Base-by-base conservation (phyloP, 2,113 vertebrate species). In the Vulpes ferrilata region DNA sequence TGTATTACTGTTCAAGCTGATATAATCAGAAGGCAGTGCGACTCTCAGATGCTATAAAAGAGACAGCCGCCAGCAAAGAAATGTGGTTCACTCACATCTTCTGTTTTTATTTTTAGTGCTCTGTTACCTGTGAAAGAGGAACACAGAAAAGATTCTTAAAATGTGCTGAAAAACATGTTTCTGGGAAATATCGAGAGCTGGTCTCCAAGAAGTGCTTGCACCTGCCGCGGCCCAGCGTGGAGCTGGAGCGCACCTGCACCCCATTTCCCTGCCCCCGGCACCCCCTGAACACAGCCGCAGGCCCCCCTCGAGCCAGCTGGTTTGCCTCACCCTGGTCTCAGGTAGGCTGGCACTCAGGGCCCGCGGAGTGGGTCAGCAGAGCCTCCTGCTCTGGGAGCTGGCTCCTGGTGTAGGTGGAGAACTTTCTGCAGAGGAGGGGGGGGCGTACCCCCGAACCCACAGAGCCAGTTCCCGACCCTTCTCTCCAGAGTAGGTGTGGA, bases 281-380 rank as follows among this genome's bases (percentile, higher is more conserved):
- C 95, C 97, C 98, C 53, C 71, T 20, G 9, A 79, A 8, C 43
- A 69, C 92, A 15, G 96, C 73, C 27, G 7, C 91, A 43, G 97
- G 90, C 27, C 96, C 97, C n/a, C 30, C 64, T 22, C 76, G 51
- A 73, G 98, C 99, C 22, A 94, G 98, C 90, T 99, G 99, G 99
- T 98, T 99, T 79, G 96, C 98, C 7, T 99, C 99, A 3, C 98
- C 99, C 73, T 99, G 99, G 99, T 99, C 99, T 95, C 99, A 99
- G 99, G 99, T 99, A 98, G 43, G 85, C 59, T 1, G 13, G 7
- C 30, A 1, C 74, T 35, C 0, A 0, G 25, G n/a, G 8, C 22
- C 35, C 12, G 0, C 12, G 17, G 10, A 2, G 48, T 0, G 25
- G 30, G 19, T 0, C 1, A 4, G 15, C 2, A 0, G 6, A 10